Percentiles rank a stretch among this genome's conserved stretches.
Evolutionary conservation across 2,113 vertebrate genomes (phyloP).

Genomic region (Chrysemys picta): DNA sequence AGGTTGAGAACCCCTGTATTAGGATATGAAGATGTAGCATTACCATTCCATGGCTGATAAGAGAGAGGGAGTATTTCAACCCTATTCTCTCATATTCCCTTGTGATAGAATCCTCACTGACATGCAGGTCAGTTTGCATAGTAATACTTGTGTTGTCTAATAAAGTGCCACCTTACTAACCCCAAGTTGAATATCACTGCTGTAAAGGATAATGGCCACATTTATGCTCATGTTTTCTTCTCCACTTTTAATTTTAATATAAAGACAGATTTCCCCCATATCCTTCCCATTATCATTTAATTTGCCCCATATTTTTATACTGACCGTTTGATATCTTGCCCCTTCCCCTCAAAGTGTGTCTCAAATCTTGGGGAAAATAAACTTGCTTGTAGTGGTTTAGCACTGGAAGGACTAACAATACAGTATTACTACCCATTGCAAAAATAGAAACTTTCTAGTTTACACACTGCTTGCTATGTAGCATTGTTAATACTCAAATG

Average conservation of each 20-base stretch:
- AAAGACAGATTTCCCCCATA: not conserved
- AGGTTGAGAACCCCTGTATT: no score
- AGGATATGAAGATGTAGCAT: slow-evolving; percentile 45
- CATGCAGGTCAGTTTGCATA: slow-evolving; percentile 43
- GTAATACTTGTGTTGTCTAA: slow-evolving; percentile 69
- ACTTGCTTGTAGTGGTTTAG: slow-evolving; percentile 28
- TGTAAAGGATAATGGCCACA: not conserved
- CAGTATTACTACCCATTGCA: not conserved
- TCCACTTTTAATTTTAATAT: not conserved
- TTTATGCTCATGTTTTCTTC: not conserved
- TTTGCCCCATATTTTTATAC: not conserved
- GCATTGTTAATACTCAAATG: slow-evolving; percentile 56
- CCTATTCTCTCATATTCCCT: not conserved
- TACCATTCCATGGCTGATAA: slow-evolving; percentile 31
- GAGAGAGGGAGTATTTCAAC: slow-evolving; percentile 15
- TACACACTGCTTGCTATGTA: slow-evolving; percentile 38
- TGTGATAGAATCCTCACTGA: slow-evolving; percentile 37
- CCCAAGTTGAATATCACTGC: not conserved
- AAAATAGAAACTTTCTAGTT: slow-evolving; percentile 23
- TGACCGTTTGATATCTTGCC: not conserved
- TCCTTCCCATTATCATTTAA: not conserved
- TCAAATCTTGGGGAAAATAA: slow-evolving; percentile 18
- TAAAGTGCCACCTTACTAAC: slow-evolving; percentile 3
- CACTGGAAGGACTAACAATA: slow-evolving; percentile 38
- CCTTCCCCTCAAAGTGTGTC: not conserved